These are phyloP conservation scores for Tenthredo amoena DNA, from an alignment of 2,888 invertebrate genomes.

Conservation along the genomic window DNA sequence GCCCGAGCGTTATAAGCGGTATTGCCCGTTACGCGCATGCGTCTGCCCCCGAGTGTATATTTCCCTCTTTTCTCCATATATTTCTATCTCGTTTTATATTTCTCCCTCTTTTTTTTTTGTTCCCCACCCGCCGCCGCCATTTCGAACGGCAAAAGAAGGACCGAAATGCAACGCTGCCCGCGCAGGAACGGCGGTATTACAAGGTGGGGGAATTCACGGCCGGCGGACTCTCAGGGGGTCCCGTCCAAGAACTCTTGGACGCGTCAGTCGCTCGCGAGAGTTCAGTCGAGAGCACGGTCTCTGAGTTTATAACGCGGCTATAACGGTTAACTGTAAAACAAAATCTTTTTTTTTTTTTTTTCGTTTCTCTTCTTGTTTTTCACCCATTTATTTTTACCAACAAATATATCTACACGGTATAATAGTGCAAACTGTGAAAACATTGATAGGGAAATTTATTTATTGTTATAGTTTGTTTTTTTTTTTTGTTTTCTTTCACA, in stretches of 20 bases:
- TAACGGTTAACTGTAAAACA: slow-evolving; percentile 50
- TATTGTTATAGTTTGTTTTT: background rate
- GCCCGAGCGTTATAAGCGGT: slow-evolving; percentile 23
- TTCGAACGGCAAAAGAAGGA: slow-evolving; percentile 52
- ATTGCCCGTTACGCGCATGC: slow-evolving; percentile 67
- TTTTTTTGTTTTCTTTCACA: background rate
- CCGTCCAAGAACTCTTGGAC: slow-evolving; percentile 69
- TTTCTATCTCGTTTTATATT: background rate
- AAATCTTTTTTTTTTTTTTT: background rate
- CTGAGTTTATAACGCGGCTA: slow-evolving; percentile 26
- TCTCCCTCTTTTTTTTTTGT: background rate
- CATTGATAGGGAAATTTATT: background rate
- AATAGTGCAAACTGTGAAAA: background rate
- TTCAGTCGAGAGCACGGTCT: slow-evolving; percentile 58
- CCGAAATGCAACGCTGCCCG: slow-evolving; percentile 43
- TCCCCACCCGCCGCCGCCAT: slow-evolving; percentile 38
- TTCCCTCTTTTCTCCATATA: slow-evolving; percentile 25
- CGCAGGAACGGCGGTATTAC: slow-evolving; percentile 42
- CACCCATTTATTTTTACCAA: background rate
- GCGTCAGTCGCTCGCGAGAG: slow-evolving; percentile 74
- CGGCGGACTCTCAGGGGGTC: slow-evolving; percentile 69
- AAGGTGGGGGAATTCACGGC: slow-evolving; percentile 68
- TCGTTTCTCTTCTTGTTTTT: background rate
- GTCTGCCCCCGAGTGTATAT: slow-evolving; percentile 46
- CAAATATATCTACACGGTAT: background rate